Evolutionary conservation across 2,888 invertebrate genomes (phyloP), one percentile per base, ranked within the genome.

Genomic region (Clitarchus hookeri): DNA sequence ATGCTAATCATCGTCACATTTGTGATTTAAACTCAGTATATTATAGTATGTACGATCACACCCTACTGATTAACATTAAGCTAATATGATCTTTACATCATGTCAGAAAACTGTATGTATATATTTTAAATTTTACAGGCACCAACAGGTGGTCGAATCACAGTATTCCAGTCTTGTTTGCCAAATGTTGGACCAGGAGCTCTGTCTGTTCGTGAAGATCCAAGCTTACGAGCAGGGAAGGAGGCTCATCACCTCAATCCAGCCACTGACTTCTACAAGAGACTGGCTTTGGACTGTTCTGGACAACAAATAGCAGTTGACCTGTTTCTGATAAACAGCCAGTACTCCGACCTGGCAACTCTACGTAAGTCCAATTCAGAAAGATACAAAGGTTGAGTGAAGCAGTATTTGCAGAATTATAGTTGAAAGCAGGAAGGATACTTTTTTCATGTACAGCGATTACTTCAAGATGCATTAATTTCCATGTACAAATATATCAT

Each of bases 201-300:
- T 6, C 92, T 99, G 89, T 95, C 95, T 88, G 92, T 95, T 16
- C 94, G 97, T 90, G 98, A 99, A 92, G 97, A 98, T 91, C 97
- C 98, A 0, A 97, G 96, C 90, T 95, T 96, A 88, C 93, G 98
- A 83, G 92, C 94, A 65, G 94, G 95, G 12, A 96, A 97, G 91
- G 98, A 98, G 88, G 96, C 96, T 77, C 94, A 95, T 0, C 96
- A 98, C 90, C 92, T 99, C 88, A 98, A 97, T 91, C 99, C 99
- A 0, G 97, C 98, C 4, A 99, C 97, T 0, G 99, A 99, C 92
- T 99, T 99, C 93, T 98, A 98, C 93, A 99, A 99, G 92, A 95
- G 98, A 84, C 92, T 98, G 54, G 98, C 99, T 0, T 92, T 99
- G 84, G 99, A 99, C 91, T 99, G 99, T 92, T 98, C 98, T 89